Base-by-base conservation (phyloP, 2,888 invertebrate genomes). In the Gymnoscelis rufifasciata region DNA sequence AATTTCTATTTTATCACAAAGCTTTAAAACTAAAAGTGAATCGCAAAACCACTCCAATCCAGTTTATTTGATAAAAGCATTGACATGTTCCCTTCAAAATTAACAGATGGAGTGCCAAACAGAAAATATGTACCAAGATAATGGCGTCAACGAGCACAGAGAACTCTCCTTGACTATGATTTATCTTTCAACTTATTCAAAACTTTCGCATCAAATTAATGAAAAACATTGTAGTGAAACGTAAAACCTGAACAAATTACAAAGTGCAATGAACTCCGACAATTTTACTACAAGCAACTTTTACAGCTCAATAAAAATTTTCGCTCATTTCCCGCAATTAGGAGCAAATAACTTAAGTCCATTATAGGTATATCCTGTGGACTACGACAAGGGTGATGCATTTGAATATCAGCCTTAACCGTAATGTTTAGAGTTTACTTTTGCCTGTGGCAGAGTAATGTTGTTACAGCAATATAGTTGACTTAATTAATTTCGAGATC, bases 241-340 rank as follows among this genome's bases (percentile, higher is more conserved):
- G 65, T 71, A 71, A 73, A 66, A 62, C 58, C 60, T 58, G 56
- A 65, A 63, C 65, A 71, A 74, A 74, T 75, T 72, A 71, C 68
- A 49, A 62, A 67, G 78, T 66, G 66, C 78, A 72, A 68, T 69
- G 79, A 81, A 76, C 80, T 68, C 66, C 39, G 57, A 59, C 63
- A 61, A 68, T 71, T 78, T 84, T 80, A 82, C 78, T 76, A 72
- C 77, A 67, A 71, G 66, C 63, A 57, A 64, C 64, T 75, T 82
- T 83, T 82, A 84, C 71, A 60, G 66, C 66, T 58, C 71, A 59
- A 80, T 83, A 81, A 83, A 82, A 81, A 74, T 64, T 74, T 79
- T 77, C 74, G 72, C 71, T 74, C 72, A 75, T 78, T 81, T 77
- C 72, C 72, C 61, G 66, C 77, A 78, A 77, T 80, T 80, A 77